A percentile compares a stretch with the other conserved stretches of the same genome.
Conservation (phyloP, 2,113 vertebrate species). For the Gobius niger region DNA sequence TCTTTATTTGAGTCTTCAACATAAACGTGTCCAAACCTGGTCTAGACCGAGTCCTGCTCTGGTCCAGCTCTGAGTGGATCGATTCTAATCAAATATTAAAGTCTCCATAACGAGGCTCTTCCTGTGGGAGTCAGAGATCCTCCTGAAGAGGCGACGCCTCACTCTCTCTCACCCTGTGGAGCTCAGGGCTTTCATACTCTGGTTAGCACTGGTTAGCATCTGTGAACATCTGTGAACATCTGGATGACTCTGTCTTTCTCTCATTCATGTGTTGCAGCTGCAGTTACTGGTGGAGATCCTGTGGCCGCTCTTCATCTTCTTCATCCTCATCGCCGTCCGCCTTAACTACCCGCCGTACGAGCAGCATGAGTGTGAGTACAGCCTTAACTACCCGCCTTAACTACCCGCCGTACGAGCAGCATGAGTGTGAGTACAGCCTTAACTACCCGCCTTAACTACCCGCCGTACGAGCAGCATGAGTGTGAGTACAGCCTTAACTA, state of each 20-base stretch:
- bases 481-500: no score
- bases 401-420: no score
- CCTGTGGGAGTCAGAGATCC: background rate
- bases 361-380: slow-evolving; percentile 93
- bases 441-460: no score
- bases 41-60: no score
- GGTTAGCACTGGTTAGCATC: no score
- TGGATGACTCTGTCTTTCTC: no score
- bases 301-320: slow-evolving; percentile 97
- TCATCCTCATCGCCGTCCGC: slow-evolving; percentile 93
- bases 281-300: slow-evolving; percentile 91
- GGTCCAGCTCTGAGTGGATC: background rate
- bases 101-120: background rate
- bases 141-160: background rate
- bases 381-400: background rate
- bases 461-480: no score
- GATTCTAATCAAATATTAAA: slow-evolving; percentile 3
- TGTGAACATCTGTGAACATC: no score
- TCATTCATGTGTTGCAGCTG: slow-evolving; percentile 69
- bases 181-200: background rate
- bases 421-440: no score
- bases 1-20: no score
- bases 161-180: no score
- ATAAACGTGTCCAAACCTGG: no score
- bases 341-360: slow-evolving; percentile 93